Percentiles rank a stretch among this genome's conserved stretches.
Evolutionary conservation across 1,140 invertebrate genomes (phyloP).

Genomic region (Neelides sp.): DNA sequence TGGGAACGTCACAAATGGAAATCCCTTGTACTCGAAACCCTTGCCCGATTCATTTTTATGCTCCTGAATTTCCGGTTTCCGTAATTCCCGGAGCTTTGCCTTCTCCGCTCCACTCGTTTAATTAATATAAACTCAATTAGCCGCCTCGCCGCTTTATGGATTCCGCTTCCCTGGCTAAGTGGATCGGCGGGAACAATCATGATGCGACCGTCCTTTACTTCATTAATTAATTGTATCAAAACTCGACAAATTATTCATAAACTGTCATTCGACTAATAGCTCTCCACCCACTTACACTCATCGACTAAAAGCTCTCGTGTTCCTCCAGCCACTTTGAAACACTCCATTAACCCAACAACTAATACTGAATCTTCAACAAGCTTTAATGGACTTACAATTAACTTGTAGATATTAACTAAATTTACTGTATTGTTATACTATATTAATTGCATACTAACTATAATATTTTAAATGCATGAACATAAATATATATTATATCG

Average conservation of each 20-base stretch:
- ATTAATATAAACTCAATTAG: too few relatives aligned
- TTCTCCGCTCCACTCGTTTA: not conserved
- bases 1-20: conserved; percentile 29
- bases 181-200: not conserved
- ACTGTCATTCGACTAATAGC: not conserved
- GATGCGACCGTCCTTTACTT: too few relatives aligned
- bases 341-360: too few relatives aligned
- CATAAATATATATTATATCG: not conserved
- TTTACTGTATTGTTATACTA: not conserved
- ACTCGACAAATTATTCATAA: not conserved
- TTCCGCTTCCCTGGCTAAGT: too few relatives aligned
- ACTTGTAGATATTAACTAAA: not conserved
- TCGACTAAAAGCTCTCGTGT: not conserved
- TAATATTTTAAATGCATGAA: not conserved
- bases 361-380: too few relatives aligned
- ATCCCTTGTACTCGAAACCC: conserved; percentile 16
- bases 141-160: too few relatives aligned
- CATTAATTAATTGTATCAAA: too few relatives aligned
- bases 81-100: not conserved
- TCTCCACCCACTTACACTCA: not conserved
- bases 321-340: too few relatives aligned
- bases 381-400: not conserved
- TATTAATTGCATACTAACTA: not conserved
- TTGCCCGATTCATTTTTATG: conserved; percentile 7
- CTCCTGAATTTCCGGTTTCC: not conserved